Evolutionary conservation across 1,140 invertebrate species (phyloP), one percentile per base, ranked within the genome.

Genomic region (Pteromalus puparum): DNA sequence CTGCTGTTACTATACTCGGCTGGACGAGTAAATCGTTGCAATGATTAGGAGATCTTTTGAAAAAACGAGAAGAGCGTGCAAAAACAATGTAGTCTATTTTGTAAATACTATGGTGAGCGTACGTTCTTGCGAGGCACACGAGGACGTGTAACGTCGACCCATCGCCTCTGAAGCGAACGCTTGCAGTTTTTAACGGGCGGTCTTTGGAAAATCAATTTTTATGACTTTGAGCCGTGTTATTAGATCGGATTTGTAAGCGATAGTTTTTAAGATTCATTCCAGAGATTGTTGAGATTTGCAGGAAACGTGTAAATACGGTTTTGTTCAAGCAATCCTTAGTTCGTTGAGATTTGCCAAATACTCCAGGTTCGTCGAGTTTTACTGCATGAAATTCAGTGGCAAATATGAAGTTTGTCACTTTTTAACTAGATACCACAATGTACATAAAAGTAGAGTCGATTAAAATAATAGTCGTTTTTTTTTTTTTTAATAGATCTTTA

Each of bases 191-290:
- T 61, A 84, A 79, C 61, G 30, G 68, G n/a, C 10, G 24, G 46
- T 83, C 48, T 68, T 68, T 65, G 61, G 67, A 83, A 83, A 82
- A 82, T 82, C 81, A 82, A 78, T 83, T 70, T 83, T 83, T 53
- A 72, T 76, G 67, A 61, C 53, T 61, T 61, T 61, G 53, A 61
- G 53, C 53, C 7, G 7, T 61, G 53, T 61, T 61, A 61, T 61
- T 61, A 61, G 18, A 21, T 61, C 53, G 53, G 18, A 18, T n/a
- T 61, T 21, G 1, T 61, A 61, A 61, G 53, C 53, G 21, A 18
- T 61, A 61, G 53, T n/a, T 61, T 61, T 61, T 61, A 61, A n/a
- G 53, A 61, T 61, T 61, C 53, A 61, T 61, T 61, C 53, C 53
- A 61, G 5, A 21, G 53, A n/a, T 61, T 61, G 53, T 61, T 61